phyloP scores from a whole-genome alignment of 2,797 vertebrate species.

The Syngnathus rostellatus region DNA sequence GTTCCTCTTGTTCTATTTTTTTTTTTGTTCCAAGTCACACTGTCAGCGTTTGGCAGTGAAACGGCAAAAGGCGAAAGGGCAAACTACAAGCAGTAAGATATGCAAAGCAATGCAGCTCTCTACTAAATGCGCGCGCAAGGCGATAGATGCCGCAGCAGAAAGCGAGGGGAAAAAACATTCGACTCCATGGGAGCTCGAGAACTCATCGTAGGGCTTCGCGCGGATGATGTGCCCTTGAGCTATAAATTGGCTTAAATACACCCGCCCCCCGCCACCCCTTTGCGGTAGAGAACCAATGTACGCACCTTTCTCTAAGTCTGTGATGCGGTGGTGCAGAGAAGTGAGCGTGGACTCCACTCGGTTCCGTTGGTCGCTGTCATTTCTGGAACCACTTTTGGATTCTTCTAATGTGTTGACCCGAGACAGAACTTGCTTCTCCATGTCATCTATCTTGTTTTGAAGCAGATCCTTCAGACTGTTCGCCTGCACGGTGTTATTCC shows the following conservation, averaged over 20 bases:
- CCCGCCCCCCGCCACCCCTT: not conserved
- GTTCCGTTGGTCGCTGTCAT: conserved; percentile 84
- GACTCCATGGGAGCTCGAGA: not conserved
- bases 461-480: conserved; percentile 90
- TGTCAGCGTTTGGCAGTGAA: not conserved
- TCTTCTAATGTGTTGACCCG: conserved; percentile 90
- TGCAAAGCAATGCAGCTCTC: conserved; percentile 67
- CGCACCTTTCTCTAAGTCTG: conserved; percentile 92
- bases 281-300: not conserved
- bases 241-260: not conserved
- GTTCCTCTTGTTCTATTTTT: not conserved
- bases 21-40: not conserved
- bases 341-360: conserved; percentile 89
- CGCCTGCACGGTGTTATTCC: conserved; percentile 81
- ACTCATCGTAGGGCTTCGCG: not conserved
- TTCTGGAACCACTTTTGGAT: conserved; percentile 73
- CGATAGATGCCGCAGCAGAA: conserved; percentile 51
- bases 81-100: conserved; percentile 44
- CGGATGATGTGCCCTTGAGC: not conserved
- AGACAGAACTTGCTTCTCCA: conserved; percentile 93
- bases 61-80: conserved; percentile 8
- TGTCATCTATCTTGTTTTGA: conserved; percentile 92
- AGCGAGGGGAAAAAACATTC: not conserved
- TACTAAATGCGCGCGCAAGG: conserved; percentile 16
- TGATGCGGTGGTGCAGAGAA: conserved; percentile 90